Evolutionary conservation across 2,113 vertebrate species (phyloP).

Genomic region (Zootoca vivipara): DNA sequence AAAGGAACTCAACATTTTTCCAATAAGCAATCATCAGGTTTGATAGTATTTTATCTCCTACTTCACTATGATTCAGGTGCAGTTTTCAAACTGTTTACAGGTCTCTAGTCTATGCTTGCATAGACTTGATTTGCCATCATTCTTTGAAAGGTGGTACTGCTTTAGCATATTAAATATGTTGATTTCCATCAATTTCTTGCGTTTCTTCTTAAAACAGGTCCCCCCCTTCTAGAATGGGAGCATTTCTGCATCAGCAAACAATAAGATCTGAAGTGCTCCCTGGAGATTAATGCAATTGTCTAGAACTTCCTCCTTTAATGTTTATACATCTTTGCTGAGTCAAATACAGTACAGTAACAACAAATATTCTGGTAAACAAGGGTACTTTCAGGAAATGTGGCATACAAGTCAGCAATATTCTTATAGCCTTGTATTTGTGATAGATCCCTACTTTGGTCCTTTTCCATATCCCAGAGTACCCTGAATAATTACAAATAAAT

Average conservation of each 20-base stretch:
- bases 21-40: not conserved
- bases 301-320: not conserved
- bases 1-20: not conserved
- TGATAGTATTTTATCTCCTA: not conserved
- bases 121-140: not conserved
- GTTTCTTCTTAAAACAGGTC: not conserved
- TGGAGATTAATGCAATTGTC: constrained; percentile 1
- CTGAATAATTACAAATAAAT: not conserved
- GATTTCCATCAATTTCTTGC: not conserved
- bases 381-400: constrained; percentile 4
- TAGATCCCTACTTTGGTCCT: not conserved
- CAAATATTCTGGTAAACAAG: constrained; percentile 2
- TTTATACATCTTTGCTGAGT: not conserved
- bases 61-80: not conserved
- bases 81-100: not conserved
- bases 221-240: not conserved
- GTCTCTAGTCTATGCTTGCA: not conserved
- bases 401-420: constrained; percentile 12
- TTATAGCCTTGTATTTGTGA: not conserved
- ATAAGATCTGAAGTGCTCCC: not conserved
- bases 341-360: constrained; percentile 27
- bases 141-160: not conserved
- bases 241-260: not conserved
- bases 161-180: not conserved
- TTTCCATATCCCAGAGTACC: not conserved